These are phyloP conservation scores for Martes flavigula DNA, from an alignment of 2,797 vertebrate genomes.

Conservation along the genomic window DNA sequence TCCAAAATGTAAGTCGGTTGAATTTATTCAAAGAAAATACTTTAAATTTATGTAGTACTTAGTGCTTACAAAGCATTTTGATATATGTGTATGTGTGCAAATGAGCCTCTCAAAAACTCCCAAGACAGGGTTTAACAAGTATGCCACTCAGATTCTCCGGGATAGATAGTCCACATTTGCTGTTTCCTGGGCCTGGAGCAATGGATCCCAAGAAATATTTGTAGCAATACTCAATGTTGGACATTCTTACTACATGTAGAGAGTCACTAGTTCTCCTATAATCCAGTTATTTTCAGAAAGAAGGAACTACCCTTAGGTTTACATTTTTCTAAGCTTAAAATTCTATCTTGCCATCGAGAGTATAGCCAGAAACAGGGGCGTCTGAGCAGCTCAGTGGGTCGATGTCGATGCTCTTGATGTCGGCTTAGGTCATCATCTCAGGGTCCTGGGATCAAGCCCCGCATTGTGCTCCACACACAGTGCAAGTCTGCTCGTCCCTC, in stretches of 20 bases:
- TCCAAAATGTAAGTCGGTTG: constrained; percentile 24
- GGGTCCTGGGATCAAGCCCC: neutral
- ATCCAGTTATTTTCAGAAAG: neutral
- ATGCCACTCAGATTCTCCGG: neutral
- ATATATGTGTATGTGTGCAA: neutral
- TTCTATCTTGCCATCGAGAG: neutral
- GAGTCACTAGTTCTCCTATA: neutral
- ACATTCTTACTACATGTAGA: neutral
- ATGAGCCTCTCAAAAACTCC: neutral
- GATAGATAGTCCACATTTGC: neutral
- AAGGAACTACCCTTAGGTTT: neutral
- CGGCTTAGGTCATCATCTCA: neutral
- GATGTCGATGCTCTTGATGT: neutral
- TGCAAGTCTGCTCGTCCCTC: neutral
- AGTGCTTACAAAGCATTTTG: neutral
- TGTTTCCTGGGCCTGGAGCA: neutral
- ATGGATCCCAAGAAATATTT: neutral
- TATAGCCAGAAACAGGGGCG: neutral
- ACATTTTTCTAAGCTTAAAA: neutral
- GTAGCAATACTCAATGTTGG: neutral
- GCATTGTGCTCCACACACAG: neutral
- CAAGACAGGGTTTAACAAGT: neutral
- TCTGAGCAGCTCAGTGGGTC: neutral
- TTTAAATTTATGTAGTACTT: neutral
- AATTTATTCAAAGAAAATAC: neutral